Percentiles rank a stretch among this genome's conserved stretches.
Conservation (phyloP, 1,140 invertebrate genomes). For the Drosophila albomicans region DNA sequence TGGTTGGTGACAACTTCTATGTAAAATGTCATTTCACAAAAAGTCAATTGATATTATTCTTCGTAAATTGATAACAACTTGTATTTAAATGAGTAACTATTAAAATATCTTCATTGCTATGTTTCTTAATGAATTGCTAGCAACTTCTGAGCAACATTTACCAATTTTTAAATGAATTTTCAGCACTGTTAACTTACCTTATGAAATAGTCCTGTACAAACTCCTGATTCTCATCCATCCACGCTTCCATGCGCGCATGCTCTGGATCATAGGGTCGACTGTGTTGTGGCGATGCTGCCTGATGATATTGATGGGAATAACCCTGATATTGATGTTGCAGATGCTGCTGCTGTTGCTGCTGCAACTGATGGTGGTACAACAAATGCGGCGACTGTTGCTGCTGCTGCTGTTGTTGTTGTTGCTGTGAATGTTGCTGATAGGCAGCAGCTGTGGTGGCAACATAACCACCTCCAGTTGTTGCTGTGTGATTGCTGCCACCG, state of each 20-base stretch:
- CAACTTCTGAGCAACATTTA: no score
- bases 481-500: slow-evolving; percentile 32
- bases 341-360: slow-evolving; percentile 48
- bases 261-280: slow-evolving; percentile 91
- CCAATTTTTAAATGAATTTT: no score
- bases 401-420: slow-evolving; percentile 24
- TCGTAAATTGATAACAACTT: no score
- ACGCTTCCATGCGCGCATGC: slow-evolving; percentile 94
- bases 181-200: slow-evolving; percentile 87
- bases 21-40: no score
- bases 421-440: slow-evolving; percentile 55
- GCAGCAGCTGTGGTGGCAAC: slow-evolving; percentile 52
- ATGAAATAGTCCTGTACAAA: slow-evolving; percentile 98
- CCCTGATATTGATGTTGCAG: slow-evolving; percentile 61
- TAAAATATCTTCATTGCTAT: no score
- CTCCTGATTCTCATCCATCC: slow-evolving; percentile 98
- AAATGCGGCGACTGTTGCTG: slow-evolving; percentile 30
- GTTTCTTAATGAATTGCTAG: no score
- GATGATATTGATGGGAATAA: slow-evolving; percentile 67
- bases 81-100: no score
- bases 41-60: no score
- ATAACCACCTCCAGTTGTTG: slow-evolving; percentile 3
- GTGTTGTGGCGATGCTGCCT: slow-evolving; percentile 84
- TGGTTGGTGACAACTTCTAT: no score
- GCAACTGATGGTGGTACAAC: slow-evolving; percentile 24